Evolutionary conservation across 2,113 vertebrate species (phyloP), one percentile per base, ranked within the genome.

Genomic region (Nerophis ophidion): DNA sequence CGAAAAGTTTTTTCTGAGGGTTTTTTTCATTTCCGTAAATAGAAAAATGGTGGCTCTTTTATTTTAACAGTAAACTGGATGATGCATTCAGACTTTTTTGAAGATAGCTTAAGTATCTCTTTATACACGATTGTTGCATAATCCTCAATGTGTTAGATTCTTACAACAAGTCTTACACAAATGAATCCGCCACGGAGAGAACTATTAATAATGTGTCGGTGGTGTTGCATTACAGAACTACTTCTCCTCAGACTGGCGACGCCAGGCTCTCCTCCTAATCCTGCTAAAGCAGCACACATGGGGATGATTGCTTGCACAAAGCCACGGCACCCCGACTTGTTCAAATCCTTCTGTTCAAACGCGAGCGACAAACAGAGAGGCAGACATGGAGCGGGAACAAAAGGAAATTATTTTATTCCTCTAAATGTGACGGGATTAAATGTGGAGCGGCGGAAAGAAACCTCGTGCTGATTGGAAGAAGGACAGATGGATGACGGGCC

Each of bases 271-370:
- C 77, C 74, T 53, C 61, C 57, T 86, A 88, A 88, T 88, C 86
- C 81, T 48, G 60, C 79, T 82, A 76, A 84, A 84, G 74, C 75
- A 60, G 68, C 48, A 63, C 84, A 77, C 81, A 72, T 77, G 80
- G 74, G 76, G 80, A 82, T 81, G 81, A 84, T 77, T 80, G 71
- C 75, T 83, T 70, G 63, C 71, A 86, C 82, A 86, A 86, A 84
- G 75, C 79, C 67, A 75, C 72, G 77, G 79, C 84, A 87, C 86
- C 76, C 79, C 48, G 72, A 80, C 71, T 77, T 71, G 71, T 81
- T 77, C 66, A 79, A 80, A 85, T 84, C 84, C 81, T 60, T 76
- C 83, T 86, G 81, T 86, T 82, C 51, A 67, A 81, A 82, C 76
- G 49, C 73, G 68, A 79, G 72, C 15, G 59, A 69, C 72, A 80